Base-by-base conservation (phyloP, 2,888 invertebrate species). In the Himalopsyche japonica region DNA sequence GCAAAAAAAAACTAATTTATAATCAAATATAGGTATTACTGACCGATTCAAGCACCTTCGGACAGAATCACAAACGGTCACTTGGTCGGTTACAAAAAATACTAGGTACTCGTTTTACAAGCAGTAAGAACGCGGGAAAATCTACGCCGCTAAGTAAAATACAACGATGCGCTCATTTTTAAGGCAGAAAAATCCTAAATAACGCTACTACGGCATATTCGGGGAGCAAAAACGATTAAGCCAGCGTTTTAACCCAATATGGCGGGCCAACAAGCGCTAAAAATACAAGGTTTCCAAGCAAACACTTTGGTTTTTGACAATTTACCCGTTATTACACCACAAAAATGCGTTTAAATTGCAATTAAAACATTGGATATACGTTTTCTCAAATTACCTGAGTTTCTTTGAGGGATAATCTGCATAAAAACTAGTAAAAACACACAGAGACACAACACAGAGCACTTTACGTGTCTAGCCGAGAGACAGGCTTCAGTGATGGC, bases 181-280 rank as follows among this genome's bases (percentile, higher is more conserved):
- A 89, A 90, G 91, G 91, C 90, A 90, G 90, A 91, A 88, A 90
- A 89, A 90, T 91, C 91, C 80, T 37, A 30, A 79, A 76, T 70
- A 83, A 81, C 85, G 83, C 85, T 64, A 82, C 80, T 84, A 85
- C 70, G 49, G 82, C 81, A 80, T 70, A 79, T 70, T 84, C 81
- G 84, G 83, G 85, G 79, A 87, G 87, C 83, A 86, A 88, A 89
- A 88, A 89, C 88, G 88, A 88, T 88, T 88, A 88, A 88, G 92
- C 91, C 91, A 91, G 90, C 91, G 92, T 93, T 92, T 92, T 93
- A 93, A 93, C 93, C 93, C 94, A 94, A 94, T 94, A 94, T 94
- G 94, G 94, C 94, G 94, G 94, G 93, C 92, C 93, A 91, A 93
- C 93, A 89, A 88, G 84, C 85, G 80, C 87, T 92, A 92, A 92